Base-by-base conservation (phyloP, 2,797 vertebrate genomes). In the Sciaenops ocellatus region DNA sequence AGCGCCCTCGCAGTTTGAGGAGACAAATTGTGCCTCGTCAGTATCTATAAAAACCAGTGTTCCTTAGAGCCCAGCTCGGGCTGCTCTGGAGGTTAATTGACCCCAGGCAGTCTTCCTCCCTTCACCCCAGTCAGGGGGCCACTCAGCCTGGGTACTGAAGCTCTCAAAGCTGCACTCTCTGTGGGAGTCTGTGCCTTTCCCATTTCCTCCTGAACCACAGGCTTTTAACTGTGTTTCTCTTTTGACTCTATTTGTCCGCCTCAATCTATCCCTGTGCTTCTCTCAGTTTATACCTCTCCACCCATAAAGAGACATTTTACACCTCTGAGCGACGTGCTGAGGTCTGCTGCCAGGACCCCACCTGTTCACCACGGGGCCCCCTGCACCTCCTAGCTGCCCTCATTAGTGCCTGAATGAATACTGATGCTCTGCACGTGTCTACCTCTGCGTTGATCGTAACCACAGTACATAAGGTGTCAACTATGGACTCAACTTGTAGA, bases 31-130 rank as follows among this genome's bases (percentile, higher is more conserved):
- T 78, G 84, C 90, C 78, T 85, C 65, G 80, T 92, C 88, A 87
- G 88, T 85, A 84, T 85, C 85, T 88, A 86, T 85, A 88, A 93
- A 91, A 93, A 83, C 41, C 78, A 74, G 65, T 82, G 78, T 91
- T 89, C 84, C 87, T 90, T 74, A 73, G 85, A 87, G 80, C 69
- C 85, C n/a, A 26, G 63, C 69, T 69, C 34, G 8, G 62, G 69
- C 69, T 78, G 79, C 79, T 85, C 76, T 64, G 5, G 78, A 88
- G 90, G 88, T 93, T 88, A 91, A 92, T 83, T 90, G 86, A 94
- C 90, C 90, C 84, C 72, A 70, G 82, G 82, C 83, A 85, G 87
- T 79, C 71, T 55, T 79, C 68, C 70, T 83, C 62, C 65, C 73
- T 73, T 82, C 78, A 73, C 74, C 82, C 76, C 69, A 82, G 83